Evolutionary conservation across 2,113 vertebrate species (phyloP).

Genomic region (western clawed frog (Xenopus tropicalis)): DNA sequence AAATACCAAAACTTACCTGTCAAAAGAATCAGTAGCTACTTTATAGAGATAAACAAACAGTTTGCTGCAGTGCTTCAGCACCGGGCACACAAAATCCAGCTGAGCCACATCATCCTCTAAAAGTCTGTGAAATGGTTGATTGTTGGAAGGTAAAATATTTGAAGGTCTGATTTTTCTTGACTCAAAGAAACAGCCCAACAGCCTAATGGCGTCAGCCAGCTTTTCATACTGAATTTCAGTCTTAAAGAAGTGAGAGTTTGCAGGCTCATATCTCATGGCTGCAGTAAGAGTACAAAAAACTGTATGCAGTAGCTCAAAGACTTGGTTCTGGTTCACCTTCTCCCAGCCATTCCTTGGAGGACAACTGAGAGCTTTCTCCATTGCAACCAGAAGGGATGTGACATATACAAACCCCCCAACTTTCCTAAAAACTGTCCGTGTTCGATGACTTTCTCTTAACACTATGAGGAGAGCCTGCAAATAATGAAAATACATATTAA

Average conservation of each 20-base stretch:
- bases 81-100: slow-evolving; percentile 81
- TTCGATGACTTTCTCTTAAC: slow-evolving; percentile 90
- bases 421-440: slow-evolving; percentile 93
- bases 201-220: slow-evolving; percentile 90
- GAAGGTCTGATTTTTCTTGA: slow-evolving; percentile 83
- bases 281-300: slow-evolving; percentile 93
- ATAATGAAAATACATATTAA: not conserved
- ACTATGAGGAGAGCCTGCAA: slow-evolving; percentile 81
- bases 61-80: slow-evolving; percentile 90
- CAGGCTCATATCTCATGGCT: slow-evolving; percentile 96
- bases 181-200: slow-evolving; percentile 95
- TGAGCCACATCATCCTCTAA: slow-evolving; percentile 81
- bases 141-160: slow-evolving; percentile 83
- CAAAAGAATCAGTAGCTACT: slow-evolving; percentile 96
- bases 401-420: slow-evolving; percentile 97
- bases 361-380: slow-evolving; percentile 88
- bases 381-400: slow-evolving; percentile 92
- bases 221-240: slow-evolving; percentile 98
- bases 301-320: slow-evolving; percentile 90
- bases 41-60: slow-evolving; percentile 98
- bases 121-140: slow-evolving; percentile 90
- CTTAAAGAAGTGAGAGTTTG: slow-evolving; percentile 95
- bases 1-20: slow-evolving; percentile 75
- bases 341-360: slow-evolving; percentile 89
- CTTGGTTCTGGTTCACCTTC: slow-evolving; percentile 88